Conservation (phyloP, 2,888 invertebrate species). For the Volucella bombylans region DNA sequence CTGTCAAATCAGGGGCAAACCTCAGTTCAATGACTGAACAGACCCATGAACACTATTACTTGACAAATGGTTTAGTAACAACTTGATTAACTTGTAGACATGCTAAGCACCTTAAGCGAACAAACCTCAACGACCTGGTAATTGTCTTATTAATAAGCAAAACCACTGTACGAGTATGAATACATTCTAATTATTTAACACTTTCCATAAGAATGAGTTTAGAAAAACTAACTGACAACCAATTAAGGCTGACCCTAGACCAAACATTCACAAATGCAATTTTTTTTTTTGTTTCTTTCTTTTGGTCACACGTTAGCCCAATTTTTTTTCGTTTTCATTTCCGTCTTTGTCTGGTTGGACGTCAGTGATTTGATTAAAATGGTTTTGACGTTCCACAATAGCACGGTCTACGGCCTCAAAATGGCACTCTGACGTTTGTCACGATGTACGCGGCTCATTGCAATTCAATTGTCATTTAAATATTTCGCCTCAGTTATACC, state of each 20-base stretch:
- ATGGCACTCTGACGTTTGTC: conserved; percentile 18
- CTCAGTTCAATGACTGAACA: conserved; percentile 1
- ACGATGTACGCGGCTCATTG: not conserved
- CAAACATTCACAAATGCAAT: too few relatives aligned
- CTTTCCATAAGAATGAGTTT: too few relatives aligned
- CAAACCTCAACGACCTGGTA: too few relatives aligned
- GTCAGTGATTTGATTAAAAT: conserved; percentile 13
- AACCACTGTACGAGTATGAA: too few relatives aligned
- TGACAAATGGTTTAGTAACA: too few relatives aligned
- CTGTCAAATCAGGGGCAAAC: not conserved
- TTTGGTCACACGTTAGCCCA: not conserved
- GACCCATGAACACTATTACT: not conserved
- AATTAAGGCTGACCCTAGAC: too few relatives aligned
- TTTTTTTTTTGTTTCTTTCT: too few relatives aligned
- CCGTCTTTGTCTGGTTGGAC: not conserved
- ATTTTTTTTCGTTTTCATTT: not conserved
- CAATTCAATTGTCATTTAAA: conserved; percentile 23
- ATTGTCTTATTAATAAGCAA: too few relatives aligned
- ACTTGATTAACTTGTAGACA: too few relatives aligned
- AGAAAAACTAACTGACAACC: too few relatives aligned
- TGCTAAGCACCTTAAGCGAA: too few relatives aligned
- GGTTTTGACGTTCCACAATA: conserved; percentile 1
- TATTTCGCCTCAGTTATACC: not conserved
- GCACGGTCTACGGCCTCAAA: not conserved
- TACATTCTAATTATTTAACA: too few relatives aligned